Conservation (phyloP, 1,140 invertebrate genomes). For the Vanessa tameamea region DNA sequence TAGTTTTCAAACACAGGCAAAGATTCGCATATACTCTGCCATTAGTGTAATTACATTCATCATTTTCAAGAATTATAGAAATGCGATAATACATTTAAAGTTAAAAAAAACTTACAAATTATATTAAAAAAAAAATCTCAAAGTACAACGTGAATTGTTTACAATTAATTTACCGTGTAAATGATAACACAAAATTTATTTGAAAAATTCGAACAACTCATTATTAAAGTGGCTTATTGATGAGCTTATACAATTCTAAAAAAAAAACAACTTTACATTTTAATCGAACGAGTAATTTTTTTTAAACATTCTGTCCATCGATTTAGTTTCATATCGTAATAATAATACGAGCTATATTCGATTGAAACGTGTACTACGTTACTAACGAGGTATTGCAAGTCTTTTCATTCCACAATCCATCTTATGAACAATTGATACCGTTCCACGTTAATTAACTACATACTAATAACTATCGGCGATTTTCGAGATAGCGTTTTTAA, state of each 20-base stretch:
- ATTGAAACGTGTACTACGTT: not conserved
- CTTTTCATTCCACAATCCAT: conserved; percentile 4
- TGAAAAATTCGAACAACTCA: too few relatives aligned
- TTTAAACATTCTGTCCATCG: not conserved
- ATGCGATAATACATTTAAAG: too few relatives aligned
- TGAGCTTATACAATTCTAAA: not conserved
- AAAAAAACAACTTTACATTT: not conserved
- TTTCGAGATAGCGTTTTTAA: conserved; percentile 3
- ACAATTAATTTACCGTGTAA: too few relatives aligned
- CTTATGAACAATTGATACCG: conserved; percentile 3
- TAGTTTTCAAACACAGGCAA: too few relatives aligned
- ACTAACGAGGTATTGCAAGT: conserved; percentile 11
- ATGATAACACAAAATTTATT: too few relatives aligned
- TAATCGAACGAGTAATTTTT: not conserved
- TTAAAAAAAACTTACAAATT: too few relatives aligned
- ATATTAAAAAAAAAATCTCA: too few relatives aligned
- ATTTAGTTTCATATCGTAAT: not conserved
- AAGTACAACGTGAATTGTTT: too few relatives aligned
- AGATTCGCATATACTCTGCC: too few relatives aligned
- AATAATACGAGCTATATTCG: not conserved
- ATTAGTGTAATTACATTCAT: too few relatives aligned
- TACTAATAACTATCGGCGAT: conserved; percentile 1
- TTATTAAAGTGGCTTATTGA: too few relatives aligned
- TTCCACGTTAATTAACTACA: not conserved
- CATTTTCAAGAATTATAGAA: too few relatives aligned